Evolutionary conservation across 2,888 invertebrate species (phyloP).

Genomic region (Omphaloscelis lunosa): DNA sequence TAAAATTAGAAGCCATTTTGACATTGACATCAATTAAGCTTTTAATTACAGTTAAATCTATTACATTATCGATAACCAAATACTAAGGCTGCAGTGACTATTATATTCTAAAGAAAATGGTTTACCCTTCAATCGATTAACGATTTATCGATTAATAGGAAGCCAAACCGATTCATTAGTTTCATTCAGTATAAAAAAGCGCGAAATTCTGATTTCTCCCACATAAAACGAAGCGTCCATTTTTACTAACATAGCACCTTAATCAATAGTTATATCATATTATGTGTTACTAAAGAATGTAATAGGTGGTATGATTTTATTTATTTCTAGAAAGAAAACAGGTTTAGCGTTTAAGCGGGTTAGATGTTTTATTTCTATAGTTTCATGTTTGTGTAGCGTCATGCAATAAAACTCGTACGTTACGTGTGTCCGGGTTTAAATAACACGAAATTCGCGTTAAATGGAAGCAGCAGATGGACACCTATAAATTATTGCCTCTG

Average conservation of each 20-base stretch:
- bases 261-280: conserved; percentile 17
- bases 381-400: conserved; percentile 60
- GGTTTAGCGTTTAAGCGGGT: conserved; percentile 24
- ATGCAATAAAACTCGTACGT: conserved; percentile 76
- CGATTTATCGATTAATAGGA: conserved; percentile 21
- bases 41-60: conserved; percentile 15
- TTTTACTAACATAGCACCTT: conserved; percentile 11
- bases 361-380: conserved; percentile 47
- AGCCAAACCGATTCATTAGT: conserved; percentile 41
- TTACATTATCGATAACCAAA: not conserved
- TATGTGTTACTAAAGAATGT: conserved; percentile 22
- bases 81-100: not conserved
- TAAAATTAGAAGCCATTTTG: conserved; percentile 41
- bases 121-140: conserved; percentile 43
- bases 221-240: conserved; percentile 1
- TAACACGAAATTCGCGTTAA: conserved; percentile 76
- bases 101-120: not conserved
- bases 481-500: conserved; percentile 77
- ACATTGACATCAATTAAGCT: conserved; percentile 33
- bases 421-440: conserved; percentile 73
- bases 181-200: conserved; percentile 35
- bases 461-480: conserved; percentile 80
- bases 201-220: conserved; percentile 46
- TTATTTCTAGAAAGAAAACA: conserved; percentile 31
- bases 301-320: conserved; percentile 31